These are phyloP conservation scores for Semaprochilodus insignis DNA, from an alignment of 2,797 vertebrate genomes.

Conservation along the genomic window DNA sequence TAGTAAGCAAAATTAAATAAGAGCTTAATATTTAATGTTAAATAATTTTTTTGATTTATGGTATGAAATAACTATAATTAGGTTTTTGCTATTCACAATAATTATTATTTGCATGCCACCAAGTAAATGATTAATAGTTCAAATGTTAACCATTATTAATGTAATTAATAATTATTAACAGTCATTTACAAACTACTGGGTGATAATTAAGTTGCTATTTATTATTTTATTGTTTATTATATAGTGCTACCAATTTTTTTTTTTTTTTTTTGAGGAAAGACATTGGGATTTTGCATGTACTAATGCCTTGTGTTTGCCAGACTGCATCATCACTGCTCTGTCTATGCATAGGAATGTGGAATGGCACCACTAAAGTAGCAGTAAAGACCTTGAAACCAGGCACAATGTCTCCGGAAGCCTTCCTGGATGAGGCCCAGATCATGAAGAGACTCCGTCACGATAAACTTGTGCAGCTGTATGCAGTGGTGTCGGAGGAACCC, in stretches of 20 bases:
- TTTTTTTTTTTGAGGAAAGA: not conserved
- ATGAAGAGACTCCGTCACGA: conserved; percentile 97
- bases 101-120: no score
- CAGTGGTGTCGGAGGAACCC: conserved; percentile 95
- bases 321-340: conserved; percentile 18
- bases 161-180: no score
- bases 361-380: conserved; percentile 93
- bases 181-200: no score
- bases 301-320: conserved; percentile 10
- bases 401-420: conserved; percentile 97
- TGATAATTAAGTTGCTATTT: not conserved
- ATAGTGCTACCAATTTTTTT: no score
- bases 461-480: conserved; percentile 97
- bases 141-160: no score
- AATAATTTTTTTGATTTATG: no score
- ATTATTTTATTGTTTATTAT: no score
- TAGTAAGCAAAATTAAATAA: no score
- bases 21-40: no score
- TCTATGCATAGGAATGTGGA: conserved; percentile 90
- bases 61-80: no score
- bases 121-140: no score
- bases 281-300: not conserved
- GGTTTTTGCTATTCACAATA: no score
- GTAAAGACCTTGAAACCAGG: conserved; percentile 97
- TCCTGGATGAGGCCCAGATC: conserved; percentile 98